A percentile compares a stretch with the other conserved stretches of the same genome.
Conservation (phyloP, 2,797 vertebrate species). For the Cyclopterus lumpus region DNA sequence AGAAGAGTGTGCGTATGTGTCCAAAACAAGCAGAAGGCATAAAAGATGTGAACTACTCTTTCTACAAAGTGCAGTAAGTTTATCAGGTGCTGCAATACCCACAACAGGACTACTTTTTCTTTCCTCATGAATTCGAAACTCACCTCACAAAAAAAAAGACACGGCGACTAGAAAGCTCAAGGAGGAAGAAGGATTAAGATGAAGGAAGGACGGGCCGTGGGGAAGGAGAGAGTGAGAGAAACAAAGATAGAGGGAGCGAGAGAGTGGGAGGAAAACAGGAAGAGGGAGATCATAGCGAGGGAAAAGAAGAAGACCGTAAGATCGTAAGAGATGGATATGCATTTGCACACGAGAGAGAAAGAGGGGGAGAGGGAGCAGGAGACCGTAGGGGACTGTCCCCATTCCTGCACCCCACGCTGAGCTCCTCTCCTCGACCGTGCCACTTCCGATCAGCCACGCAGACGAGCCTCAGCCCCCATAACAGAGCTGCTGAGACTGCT, state of each 20-base stretch:
- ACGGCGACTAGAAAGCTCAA: constrained; percentile 55
- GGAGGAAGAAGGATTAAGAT: constrained; percentile 72
- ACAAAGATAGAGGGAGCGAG: constrained; percentile 61
- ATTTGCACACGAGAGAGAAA: constrained; percentile 74
- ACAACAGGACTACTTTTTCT: constrained; percentile 64
- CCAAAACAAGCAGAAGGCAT: constrained; percentile 51
- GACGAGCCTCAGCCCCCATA: constrained; percentile 69
- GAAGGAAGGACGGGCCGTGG: constrained; percentile 74
- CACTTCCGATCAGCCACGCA: constrained; percentile 77
- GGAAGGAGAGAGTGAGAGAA: constrained; percentile 71
- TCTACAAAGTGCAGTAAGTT: constrained; percentile 68
- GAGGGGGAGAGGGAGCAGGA: constrained; percentile 67
- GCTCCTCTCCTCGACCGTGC: constrained; percentile 75
- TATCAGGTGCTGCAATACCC: constrained; percentile 75
- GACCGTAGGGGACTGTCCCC: constrained; percentile 81
- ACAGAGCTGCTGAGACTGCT: constrained; percentile 60
- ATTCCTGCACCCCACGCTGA: constrained; percentile 76
- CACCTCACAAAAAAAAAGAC: constrained; percentile 51
- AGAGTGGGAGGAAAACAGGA: constrained; percentile 79
- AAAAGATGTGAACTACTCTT: constrained; percentile 55
- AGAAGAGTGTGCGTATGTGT: constrained; percentile 35
- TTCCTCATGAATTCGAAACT: constrained; percentile 62
- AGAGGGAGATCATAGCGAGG: constrained; percentile 76
- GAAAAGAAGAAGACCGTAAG: constrained; percentile 76
- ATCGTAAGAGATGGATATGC: constrained; percentile 78